Evolutionary conservation across 2,113 vertebrate genomes (phyloP), one percentile per base, ranked within the genome.

Genomic region (Scomber japonicus): DNA sequence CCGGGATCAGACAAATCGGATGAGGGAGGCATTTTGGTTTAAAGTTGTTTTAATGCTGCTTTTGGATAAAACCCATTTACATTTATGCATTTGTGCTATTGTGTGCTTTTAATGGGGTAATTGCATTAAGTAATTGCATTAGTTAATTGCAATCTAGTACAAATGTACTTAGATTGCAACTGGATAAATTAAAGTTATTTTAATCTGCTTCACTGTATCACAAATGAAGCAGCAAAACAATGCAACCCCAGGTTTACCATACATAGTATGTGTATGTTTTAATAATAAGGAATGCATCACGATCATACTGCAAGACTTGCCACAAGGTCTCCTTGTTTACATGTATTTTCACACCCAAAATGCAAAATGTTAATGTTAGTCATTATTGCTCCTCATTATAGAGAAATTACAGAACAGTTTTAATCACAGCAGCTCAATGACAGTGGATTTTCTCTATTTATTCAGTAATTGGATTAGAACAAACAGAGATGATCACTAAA

Each of bases 1-100:
- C 51, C 66, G 40, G 77, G 81, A 88, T 92, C 75, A 89, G 78
- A 87, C 90, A 84, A 87, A 92, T 86, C 78, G 49, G 85, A 91
- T 90, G 68, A 90, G 56, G 31, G 3, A 4, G 8, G 59, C 46
- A 35, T 59, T 81, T 79, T 65, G 45, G 44, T 69, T 75, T 78
- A 69, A 75, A 71, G 57, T 71, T 75, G 62, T 63, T 17, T 66
- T 84, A 65, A 71, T 53, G 21, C 50, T 60, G 30, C 13, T 78
- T 85, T 77, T 59, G 54, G 16, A 30, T 65, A 13, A 69, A 76
- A 76, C 40, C 24, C 27, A 15, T 49, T 75, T 19, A 53, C 27
- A 45, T 56, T 54, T 15, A 16, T 66, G 35, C 14, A 15, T 17
- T 46, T 51, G 48, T 48, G 5, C 46, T 31, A 11, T 57, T 71